Conservation (phyloP, 2,797 vertebrate species). For the Sebastolobus alascanus region DNA sequence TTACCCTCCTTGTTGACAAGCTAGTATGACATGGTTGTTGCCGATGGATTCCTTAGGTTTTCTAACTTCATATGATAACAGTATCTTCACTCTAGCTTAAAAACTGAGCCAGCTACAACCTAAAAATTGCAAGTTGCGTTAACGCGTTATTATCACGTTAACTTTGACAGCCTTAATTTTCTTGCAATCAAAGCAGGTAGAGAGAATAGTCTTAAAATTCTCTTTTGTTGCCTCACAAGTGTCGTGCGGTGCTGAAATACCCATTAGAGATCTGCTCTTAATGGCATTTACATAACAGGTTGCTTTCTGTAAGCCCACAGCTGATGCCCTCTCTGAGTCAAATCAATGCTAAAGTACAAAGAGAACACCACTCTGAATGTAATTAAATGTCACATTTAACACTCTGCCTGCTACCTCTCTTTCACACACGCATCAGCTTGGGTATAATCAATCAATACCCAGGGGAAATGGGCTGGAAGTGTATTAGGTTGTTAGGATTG, state of each 20-base stretch:
- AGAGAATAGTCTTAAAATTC: background rate
- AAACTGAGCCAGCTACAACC: too few species aligned
- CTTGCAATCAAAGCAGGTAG: constrained; percentile 3
- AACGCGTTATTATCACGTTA: too few species aligned
- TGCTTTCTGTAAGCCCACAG: constrained; percentile 21
- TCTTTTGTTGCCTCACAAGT: constrained; percentile 7
- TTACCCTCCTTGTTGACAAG: too few species aligned
- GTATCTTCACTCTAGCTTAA: too few species aligned
- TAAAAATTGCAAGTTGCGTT: too few species aligned
- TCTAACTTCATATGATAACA: too few species aligned
- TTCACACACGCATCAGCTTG: constrained; percentile 20
- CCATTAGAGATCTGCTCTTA: constrained; percentile 49
- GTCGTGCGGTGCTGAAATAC: background rate
- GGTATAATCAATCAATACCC: constrained; percentile 34
- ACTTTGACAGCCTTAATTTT: too few species aligned
- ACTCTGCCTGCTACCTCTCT: constrained; percentile 18
- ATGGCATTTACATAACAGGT: constrained; percentile 50
- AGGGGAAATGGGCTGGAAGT: constrained; percentile 62
- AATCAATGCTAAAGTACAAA: constrained; percentile 58
- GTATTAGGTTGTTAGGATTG: constrained; percentile 44
- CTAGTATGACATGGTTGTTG: too few species aligned
- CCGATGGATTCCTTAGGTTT: too few species aligned
- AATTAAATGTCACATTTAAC: constrained; percentile 73
- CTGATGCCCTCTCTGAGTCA: constrained; percentile 18
- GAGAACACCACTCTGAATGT: constrained; percentile 26